Conservation (phyloP, 2,113 vertebrate genomes). For the Glareola pratincola region DNA sequence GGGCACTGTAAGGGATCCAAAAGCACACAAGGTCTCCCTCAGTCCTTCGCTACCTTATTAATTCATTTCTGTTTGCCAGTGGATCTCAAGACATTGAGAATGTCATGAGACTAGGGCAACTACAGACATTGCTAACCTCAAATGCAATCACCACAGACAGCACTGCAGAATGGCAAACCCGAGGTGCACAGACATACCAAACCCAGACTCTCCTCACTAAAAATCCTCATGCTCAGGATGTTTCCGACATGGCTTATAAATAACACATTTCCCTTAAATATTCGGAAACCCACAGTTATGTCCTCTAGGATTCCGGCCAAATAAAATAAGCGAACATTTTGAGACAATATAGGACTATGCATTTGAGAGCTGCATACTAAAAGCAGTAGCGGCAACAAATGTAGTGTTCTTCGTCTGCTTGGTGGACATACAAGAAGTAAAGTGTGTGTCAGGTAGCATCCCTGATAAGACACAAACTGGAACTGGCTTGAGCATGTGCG, state of each 20-base stretch:
- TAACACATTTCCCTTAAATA: constrained; percentile 58
- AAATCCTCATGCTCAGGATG: constrained; percentile 49
- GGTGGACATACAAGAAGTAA: neutral
- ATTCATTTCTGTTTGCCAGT: neutral
- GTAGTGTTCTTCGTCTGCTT: neutral
- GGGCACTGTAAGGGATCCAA: neutral
- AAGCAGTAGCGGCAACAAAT: neutral
- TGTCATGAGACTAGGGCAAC: neutral
- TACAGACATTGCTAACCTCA: neutral
- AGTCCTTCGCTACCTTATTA: neutral
- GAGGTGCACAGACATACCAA: neutral
- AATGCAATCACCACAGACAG: neutral
- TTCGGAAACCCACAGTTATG: constrained; percentile 62
- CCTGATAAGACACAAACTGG: neutral
- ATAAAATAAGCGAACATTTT: constrained; percentile 4
- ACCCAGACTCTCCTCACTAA: constrained; percentile 15
- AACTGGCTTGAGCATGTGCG: neutral
- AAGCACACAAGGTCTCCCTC: neutral
- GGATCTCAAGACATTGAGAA: neutral
- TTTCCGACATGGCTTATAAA: constrained; percentile 56
- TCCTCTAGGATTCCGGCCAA: constrained; percentile 50
- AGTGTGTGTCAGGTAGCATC: neutral
- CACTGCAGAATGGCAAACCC: neutral
- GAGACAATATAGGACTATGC: neutral
- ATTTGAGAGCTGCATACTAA: neutral